Base-by-base conservation (phyloP, 2,888 invertebrate species). In the Lydus trimaculatus region DNA sequence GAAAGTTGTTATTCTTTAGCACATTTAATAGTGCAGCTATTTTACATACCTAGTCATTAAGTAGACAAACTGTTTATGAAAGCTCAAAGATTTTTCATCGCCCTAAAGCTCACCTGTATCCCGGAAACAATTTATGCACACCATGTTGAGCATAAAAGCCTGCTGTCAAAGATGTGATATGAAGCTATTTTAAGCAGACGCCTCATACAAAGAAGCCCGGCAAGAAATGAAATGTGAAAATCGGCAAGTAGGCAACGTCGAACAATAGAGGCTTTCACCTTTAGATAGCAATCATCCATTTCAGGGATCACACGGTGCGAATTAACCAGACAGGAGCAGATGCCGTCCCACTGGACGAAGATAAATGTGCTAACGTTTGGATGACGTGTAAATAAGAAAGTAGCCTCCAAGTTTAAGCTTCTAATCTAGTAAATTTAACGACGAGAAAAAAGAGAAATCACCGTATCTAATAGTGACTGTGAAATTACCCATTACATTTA, bases 261-360 rank as follows among this genome's bases (percentile, higher is more conserved):
- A 79, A 80, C 79, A 80, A 80, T 78, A 75, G 73, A 73, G 65
- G 74, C 73, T 77, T 75, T 76, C 75, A 78, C 78, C 77, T 76
- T 74, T 73, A 78, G 81, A 81, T 80, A 78, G 80, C 79, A 81
- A 82, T 82, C 82, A 81, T 80, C 79, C 73, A 74, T 76, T 77
- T 75, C 72, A 68, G 72, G 76, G 75, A 76, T 76, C 73, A 74
- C 76, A 75, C 73, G 74, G 73, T 72, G 74, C 74, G 76, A 78
- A 76, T 78, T 78, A 76, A 75, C 75, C 76, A 78, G 76, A 76
- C 76, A 74, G 75, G 70, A 73, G 75, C 74, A 76, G 73, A 76
- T 75, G 75, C 75, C 76, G 73, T 75, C 75, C 65, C 70, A n/a
- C 64, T 69, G 72, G 75, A 78, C 74, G 78, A 79, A 79, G 79